Evolutionary conservation across 2,888 invertebrate genomes (phyloP).

Genomic region (Tenthredo scrophulariae): DNA sequence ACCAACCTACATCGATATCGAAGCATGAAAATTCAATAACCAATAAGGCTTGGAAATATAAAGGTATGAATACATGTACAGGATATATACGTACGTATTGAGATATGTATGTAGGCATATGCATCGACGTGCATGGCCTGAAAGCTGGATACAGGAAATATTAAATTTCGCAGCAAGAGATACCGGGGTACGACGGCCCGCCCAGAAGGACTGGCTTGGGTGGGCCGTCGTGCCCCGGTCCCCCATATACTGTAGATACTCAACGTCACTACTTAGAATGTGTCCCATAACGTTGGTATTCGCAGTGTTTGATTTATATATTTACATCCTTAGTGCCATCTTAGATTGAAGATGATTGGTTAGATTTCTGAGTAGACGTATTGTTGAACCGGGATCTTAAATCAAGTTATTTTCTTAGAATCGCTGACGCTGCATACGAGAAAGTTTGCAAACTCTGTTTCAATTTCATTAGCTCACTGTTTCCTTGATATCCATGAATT

Average conservation of each 20-base stretch:
- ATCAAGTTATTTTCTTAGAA: slow-evolving; percentile 41
- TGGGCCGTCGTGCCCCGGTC: too few species aligned
- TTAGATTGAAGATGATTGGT: not conserved
- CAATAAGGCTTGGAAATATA: slow-evolving; percentile 33
- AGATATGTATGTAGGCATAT: not conserved
- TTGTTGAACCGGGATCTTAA: not conserved
- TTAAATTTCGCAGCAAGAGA: slow-evolving; percentile 1
- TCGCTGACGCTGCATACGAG: slow-evolving; percentile 21
- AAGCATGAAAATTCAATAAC: slow-evolving; percentile 51
- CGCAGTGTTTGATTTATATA: slow-evolving; percentile 16
- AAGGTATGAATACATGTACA: slow-evolving; percentile 32
- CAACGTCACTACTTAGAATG: slow-evolving; percentile 21
- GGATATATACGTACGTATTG: not conserved
- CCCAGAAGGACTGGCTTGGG: too few species aligned
- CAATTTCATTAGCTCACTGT: slow-evolving; percentile 37
- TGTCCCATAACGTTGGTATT: slow-evolving; percentile 8
- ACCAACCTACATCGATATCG: slow-evolving; percentile 29
- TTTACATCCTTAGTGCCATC: not conserved
- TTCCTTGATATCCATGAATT: slow-evolving; percentile 33
- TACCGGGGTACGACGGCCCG: too few species aligned
- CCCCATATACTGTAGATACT: not conserved
- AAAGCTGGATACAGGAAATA: slow-evolving; percentile 32
- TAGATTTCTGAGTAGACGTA: not conserved
- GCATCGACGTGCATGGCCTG: slow-evolving; percentile 36
- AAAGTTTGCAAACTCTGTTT: slow-evolving; percentile 32